Conservation (phyloP, 37 sponge, comb jelly and placozoan species). For the Eunapius fragilis region DNA sequence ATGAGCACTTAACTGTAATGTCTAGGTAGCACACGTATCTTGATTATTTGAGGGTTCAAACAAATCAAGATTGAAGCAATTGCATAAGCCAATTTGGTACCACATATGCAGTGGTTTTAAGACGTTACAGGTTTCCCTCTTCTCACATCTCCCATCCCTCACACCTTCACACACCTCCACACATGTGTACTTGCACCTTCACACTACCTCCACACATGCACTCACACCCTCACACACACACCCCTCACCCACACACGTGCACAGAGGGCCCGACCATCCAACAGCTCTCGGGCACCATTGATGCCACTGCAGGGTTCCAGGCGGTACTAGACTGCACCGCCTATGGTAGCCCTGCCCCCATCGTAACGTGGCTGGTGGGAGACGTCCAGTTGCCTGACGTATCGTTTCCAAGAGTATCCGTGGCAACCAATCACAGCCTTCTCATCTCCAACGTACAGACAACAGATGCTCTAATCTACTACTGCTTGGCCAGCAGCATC, state of each 20-base stretch:
- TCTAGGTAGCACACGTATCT: no score
- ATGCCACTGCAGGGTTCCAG: conserved; percentile 1
- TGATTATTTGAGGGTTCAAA: no score
- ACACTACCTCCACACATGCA: conserved; percentile 11
- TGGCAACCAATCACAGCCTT: conserved; percentile 47
- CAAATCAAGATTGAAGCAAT: no score
- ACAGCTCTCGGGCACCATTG: neutral
- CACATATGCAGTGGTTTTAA: no score
- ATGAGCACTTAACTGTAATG: no score
- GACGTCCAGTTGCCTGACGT: conserved; percentile 30
- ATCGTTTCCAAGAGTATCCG: neutral
- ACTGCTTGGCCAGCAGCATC: conserved; percentile 49
- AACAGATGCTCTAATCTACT: conserved; percentile 36
- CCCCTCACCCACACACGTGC: neutral
- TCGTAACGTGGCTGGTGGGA: conserved; percentile 53
- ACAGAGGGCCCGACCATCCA: neutral
- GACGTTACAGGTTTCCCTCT: no score
- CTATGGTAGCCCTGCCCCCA: conserved; percentile 54
- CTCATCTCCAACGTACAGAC: conserved; percentile 17
- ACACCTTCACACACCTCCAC: neutral
- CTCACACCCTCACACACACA: conserved; percentile 46
- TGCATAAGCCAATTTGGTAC: no score
- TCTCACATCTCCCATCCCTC: neutral
- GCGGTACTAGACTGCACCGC: conserved; percentile 46
- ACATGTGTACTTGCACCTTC: neutral